phyloP scores from a whole-genome alignment of 2,797 vertebrate genomes.

The Sebastes taczanowskii region DNA sequence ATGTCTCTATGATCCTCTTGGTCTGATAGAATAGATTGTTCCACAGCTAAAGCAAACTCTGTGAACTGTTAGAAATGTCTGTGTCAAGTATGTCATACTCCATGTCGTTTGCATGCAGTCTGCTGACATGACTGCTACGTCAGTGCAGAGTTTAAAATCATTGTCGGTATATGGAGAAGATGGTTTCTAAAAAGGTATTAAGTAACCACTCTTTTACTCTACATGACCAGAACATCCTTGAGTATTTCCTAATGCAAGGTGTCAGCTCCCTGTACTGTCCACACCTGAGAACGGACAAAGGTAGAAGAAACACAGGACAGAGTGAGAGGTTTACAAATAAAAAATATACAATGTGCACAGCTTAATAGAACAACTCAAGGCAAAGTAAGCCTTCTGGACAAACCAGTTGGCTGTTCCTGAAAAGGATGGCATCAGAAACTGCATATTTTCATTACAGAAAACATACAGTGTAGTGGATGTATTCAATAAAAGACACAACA shows the following conservation, averaged over 20 bases:
- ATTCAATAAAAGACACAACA: constrained; percentile 69
- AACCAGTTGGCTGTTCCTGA: constrained; percentile 69
- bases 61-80: constrained; percentile 15
- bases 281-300: constrained; percentile 73
- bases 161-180: not conserved
- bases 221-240: constrained; percentile 46
- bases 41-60: constrained; percentile 24
- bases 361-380: constrained; percentile 64
- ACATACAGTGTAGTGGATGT: constrained; percentile 59
- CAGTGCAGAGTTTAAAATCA: constrained; percentile 26
- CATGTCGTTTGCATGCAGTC: constrained; percentile 1
- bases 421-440: constrained; percentile 65
- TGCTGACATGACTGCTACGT: constrained; percentile 21
- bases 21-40: not conserved
- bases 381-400: constrained; percentile 59
- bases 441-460: constrained; percentile 56
- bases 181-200: constrained; percentile 16
- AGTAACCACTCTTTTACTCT: constrained; percentile 8
- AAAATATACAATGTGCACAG: constrained; percentile 53
- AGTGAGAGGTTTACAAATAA: constrained; percentile 51
- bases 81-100: not conserved
- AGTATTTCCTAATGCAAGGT: constrained; percentile 55
- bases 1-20: not conserved
- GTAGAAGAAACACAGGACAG: constrained; percentile 45
- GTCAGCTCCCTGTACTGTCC: constrained; percentile 69